Base-by-base conservation (phyloP, 2,113 vertebrate genomes). In the Austrofundulus limnaeus region DNA sequence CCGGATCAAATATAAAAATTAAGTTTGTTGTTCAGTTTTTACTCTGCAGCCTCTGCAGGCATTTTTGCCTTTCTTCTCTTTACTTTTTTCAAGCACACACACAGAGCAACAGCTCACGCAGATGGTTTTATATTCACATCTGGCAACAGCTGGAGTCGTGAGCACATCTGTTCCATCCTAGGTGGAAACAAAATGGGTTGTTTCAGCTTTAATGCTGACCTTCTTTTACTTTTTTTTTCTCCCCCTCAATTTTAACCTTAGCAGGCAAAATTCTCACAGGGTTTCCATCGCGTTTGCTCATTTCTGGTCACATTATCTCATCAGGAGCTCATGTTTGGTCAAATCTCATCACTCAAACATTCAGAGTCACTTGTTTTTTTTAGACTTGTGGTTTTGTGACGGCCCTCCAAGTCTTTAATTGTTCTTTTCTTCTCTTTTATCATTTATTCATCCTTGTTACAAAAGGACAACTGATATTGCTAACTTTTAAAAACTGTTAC, bases 91-190 rank as follows among this genome's bases (percentile, higher is more conserved):
- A 59, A 28, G 34, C 61, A 53, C 37, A 50, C 55, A 50, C 56
- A 48, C 28, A 23, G 11, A 23, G 34, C 42, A 72, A 72, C 58
- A 72, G 59, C 81, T 75, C 48, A 67, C 61, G 65, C 88, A 90
- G 88, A 89, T 91, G 88, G 82, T 66, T 68, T 61, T 24, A 57
- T 55, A 77, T 66, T 68, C 72, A 81, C 84, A 90, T 87, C 81
- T 88, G 89, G 87, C 78, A 81, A 72, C 88, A 91, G 87, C 87
- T 90, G 87, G 83, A 80, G 70, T 45, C 37, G 69, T 63, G 61
- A 79, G 73, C 81, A 84, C 91, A 90, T 92, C 90, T 91, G 87
- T 78, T 89, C 65, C 45, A 28, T 87, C 65, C 82, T 78, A 79
- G 79, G 74, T 84, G 77, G 78, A 84, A 74, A 61, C 47, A 23